Evolutionary conservation across 2,797 vertebrate genomes (phyloP).

Genomic region (Hydrolagus colliei): DNA sequence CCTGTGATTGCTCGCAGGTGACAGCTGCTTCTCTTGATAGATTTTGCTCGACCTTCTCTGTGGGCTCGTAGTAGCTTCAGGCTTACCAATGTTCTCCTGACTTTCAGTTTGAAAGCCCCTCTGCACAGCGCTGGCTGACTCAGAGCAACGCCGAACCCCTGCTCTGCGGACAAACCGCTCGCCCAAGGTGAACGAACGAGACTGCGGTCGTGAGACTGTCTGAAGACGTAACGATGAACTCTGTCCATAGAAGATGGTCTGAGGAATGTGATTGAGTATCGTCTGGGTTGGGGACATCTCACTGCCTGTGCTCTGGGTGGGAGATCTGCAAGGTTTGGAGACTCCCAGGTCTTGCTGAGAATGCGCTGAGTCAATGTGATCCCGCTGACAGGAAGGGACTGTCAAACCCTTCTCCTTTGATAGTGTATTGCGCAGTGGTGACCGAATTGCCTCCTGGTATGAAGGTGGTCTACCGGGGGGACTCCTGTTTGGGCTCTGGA

Average conservation of each 20-base stretch:
- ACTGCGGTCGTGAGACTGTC: slow-evolving; percentile 52
- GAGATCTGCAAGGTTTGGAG: slow-evolving; percentile 27
- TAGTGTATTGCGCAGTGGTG: slow-evolving; percentile 46
- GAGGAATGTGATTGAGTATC: slow-evolving; percentile 47
- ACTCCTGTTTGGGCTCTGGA: slow-evolving; percentile 32
- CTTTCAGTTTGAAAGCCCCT: not conserved
- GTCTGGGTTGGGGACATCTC: slow-evolving; percentile 26
- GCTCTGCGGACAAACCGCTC: slow-evolving; percentile 40
- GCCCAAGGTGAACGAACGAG: slow-evolving; percentile 44
- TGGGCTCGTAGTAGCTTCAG: not conserved
- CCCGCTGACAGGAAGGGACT: slow-evolving; percentile 48
- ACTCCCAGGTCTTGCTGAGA: slow-evolving; percentile 35
- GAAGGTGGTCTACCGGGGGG: slow-evolving; percentile 47
- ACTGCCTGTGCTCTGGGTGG: slow-evolving; percentile 16
- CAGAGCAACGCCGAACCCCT: slow-evolving; percentile 46
- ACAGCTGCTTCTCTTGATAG: not conserved
- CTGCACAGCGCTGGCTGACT: slow-evolving; percentile 38
- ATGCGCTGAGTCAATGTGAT: slow-evolving; percentile 36
- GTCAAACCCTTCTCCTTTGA: slow-evolving; percentile 50
- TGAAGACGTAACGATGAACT: slow-evolving; percentile 44
- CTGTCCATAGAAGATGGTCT: slow-evolving; percentile 60
- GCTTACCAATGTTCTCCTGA: not conserved
- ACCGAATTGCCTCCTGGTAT: slow-evolving; percentile 51
- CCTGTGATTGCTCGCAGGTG: not conserved
- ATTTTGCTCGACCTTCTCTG: no score